These are phyloP conservation scores for Margarornis squamiger DNA, from an alignment of 2,797 vertebrate genomes.

Conservation along the genomic window DNA sequence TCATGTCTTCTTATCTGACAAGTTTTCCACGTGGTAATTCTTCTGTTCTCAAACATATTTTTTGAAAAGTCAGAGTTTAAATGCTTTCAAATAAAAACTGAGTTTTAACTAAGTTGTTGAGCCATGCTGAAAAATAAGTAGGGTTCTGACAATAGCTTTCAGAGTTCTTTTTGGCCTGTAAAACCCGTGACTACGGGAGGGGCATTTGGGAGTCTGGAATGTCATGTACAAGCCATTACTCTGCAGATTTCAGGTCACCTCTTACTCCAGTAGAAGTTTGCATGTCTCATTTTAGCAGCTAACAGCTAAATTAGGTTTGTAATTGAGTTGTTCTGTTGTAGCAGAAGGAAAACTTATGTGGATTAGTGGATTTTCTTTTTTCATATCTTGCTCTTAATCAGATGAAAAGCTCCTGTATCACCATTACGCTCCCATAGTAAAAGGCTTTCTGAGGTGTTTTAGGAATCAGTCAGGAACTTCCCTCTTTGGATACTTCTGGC, in stretches of 20 bases:
- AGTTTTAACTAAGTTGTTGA: background rate
- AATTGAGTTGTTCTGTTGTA: background rate
- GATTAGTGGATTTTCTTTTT: background rate
- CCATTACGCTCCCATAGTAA: background rate
- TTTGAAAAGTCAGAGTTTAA: background rate
- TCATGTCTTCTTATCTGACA: background rate
- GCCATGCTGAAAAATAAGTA: background rate
- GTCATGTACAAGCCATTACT: background rate
- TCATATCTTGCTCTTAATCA: background rate
- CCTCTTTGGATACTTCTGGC: background rate
- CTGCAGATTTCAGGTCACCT: background rate
- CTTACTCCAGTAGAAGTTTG: background rate
- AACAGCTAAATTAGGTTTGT: background rate
- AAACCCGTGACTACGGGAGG: background rate
- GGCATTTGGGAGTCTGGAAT: background rate
- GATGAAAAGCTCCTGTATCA: background rate
- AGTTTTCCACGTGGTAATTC: background rate
- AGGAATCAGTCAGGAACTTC: background rate
- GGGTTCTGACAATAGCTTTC: background rate
- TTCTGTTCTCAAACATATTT: background rate
- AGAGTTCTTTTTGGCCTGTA: background rate
- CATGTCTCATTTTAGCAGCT: background rate
- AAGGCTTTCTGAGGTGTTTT: background rate
- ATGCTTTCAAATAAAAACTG: background rate
- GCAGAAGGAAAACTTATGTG: background rate